Evolutionary conservation across 2,797 vertebrate species (phyloP).

Genomic region (Acanthornis magna): DNA sequence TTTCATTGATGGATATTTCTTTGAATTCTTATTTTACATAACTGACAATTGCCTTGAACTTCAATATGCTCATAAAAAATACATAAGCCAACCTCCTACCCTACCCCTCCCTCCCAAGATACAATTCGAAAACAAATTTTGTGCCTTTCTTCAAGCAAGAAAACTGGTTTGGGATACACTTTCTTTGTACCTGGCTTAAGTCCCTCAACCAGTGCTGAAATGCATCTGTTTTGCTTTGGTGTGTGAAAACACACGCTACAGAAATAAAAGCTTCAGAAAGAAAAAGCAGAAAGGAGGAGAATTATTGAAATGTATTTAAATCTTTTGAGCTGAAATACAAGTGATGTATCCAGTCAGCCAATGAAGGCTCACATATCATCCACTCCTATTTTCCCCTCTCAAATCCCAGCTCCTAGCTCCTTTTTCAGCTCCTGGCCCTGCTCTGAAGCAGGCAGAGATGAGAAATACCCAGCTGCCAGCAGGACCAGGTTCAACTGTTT

Average conservation of each 20-base stretch:
- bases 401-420: not conserved
- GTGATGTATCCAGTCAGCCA: not conserved
- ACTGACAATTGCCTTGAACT: not conserved
- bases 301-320: not conserved
- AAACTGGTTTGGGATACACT: not conserved
- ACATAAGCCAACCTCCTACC: not conserved
- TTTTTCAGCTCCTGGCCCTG: not conserved
- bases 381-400: not conserved
- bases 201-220: not conserved
- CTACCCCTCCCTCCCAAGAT: too few species aligned
- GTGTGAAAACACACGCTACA: not conserved
- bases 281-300: not conserved
- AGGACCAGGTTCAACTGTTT: not conserved
- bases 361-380: not conserved
- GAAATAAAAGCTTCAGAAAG: not conserved
- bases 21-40: not conserved
- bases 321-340: not conserved
- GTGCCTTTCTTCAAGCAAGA: not conserved
- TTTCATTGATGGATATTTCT: not conserved
- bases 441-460: not conserved
- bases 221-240: not conserved
- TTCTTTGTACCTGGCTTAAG: not conserved
- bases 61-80: not conserved
- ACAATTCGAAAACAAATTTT: not conserved
- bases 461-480: rapidly evolving